Conservation (phyloP, 2,113 vertebrate genomes). For the Origma solitaria region DNA sequence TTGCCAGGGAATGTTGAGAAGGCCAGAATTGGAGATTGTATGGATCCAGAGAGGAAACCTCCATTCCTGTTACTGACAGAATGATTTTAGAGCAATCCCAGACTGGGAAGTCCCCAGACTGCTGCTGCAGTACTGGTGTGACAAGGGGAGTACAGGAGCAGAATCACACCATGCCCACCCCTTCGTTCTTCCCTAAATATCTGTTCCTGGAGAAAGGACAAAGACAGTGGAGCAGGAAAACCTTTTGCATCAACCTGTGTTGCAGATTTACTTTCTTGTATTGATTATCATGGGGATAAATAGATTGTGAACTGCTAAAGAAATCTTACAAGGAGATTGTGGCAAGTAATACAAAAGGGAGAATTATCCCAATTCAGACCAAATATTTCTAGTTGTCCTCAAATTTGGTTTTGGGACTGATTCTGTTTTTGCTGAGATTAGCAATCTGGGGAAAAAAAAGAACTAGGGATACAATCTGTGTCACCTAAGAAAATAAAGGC, state of each 20-base stretch:
- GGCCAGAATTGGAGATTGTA: background rate
- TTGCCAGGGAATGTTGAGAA: background rate
- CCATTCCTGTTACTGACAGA: background rate
- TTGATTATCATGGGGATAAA: background rate
- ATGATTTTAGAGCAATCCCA: background rate
- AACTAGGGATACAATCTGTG: background rate
- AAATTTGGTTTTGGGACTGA: background rate
- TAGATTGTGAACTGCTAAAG: background rate
- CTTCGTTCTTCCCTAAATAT: background rate
- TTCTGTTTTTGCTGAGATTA: background rate
- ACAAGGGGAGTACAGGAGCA: background rate
- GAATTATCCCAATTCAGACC: background rate
- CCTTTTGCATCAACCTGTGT: background rate
- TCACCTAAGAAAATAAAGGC: background rate
- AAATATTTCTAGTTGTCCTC: background rate
- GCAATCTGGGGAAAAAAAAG: background rate
- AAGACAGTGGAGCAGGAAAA: background rate
- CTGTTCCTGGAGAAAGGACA: background rate
- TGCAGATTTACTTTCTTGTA: background rate
- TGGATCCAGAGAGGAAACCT: background rate
- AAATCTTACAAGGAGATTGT: background rate
- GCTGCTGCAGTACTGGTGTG: background rate
- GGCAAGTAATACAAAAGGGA: background rate
- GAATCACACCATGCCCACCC: background rate
- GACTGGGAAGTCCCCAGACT: background rate